These are phyloP conservation scores for Euleptes europaea DNA, from an alignment of 2,113 vertebrate genomes.

Conservation along the genomic window DNA sequence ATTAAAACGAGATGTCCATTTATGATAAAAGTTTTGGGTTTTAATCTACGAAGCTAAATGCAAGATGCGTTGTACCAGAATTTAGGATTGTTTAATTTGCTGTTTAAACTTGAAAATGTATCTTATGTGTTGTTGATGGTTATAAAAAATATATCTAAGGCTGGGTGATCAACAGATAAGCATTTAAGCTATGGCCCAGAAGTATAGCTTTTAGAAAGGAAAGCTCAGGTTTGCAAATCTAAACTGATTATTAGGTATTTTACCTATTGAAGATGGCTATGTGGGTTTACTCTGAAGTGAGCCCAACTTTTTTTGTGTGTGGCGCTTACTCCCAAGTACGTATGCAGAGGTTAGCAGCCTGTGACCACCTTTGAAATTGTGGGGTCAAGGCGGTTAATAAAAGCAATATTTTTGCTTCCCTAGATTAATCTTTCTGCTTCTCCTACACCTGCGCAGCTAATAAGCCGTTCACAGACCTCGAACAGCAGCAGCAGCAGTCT, in stretches of 20 bases:
- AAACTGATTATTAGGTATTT: not conserved
- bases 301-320: not conserved
- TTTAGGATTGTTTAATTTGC: not conserved
- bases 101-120: not conserved
- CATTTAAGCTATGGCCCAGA: not conserved
- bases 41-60: not conserved
- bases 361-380: not conserved
- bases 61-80: not conserved
- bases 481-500: slow-evolving; percentile 85
- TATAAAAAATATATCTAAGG: not conserved
- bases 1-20: slow-evolving; percentile 15
- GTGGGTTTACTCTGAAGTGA: not conserved
- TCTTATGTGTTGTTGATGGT: not conserved
- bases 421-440: slow-evolving; percentile 91
- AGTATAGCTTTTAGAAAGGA: not conserved
- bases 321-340: not conserved
- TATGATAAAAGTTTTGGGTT: not conserved
- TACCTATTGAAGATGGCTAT: not conserved
- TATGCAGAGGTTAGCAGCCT: not conserved
- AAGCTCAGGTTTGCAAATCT: not conserved
- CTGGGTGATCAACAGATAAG: not conserved
- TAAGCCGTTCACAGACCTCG: slow-evolving; percentile 86
- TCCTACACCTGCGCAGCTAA: slow-evolving; percentile 88
- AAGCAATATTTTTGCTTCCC: slow-evolving; percentile 71
- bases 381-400: slow-evolving; percentile 14